A percentile compares a stretch with the other conserved stretches of the same genome.
Evolutionary conservation across 2,113 vertebrate species (phyloP).

Genomic region (Caranx melampygus): DNA sequence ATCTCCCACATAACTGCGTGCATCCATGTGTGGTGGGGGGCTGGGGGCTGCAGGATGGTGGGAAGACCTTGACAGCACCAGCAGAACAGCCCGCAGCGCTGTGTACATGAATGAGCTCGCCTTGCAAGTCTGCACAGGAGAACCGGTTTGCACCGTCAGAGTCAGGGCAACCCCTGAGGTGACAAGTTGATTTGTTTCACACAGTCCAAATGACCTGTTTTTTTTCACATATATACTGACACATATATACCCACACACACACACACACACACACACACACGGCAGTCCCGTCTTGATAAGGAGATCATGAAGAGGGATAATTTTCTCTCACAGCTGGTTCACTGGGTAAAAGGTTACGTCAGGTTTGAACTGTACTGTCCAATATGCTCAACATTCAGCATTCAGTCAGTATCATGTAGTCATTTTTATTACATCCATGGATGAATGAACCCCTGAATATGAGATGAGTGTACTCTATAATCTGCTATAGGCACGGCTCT

Average conservation of each 20-base stretch:
- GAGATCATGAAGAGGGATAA: background rate
- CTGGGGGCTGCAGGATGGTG: conserved; percentile 40
- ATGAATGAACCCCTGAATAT: background rate
- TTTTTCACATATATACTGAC: conserved; percentile 20
- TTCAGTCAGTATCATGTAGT: background rate
- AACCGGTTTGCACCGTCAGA: conserved; percentile 51
- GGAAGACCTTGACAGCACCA: conserved; percentile 69
- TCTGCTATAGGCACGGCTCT: background rate
- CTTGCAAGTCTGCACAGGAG: conserved; percentile 65
- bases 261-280: background rate
- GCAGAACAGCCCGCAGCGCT: conserved; percentile 63
- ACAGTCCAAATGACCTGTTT: conserved; percentile 57
- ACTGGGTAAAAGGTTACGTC: background rate
- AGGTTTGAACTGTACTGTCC: background rate
- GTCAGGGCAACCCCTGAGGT: conserved; percentile 52
- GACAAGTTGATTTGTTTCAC: conserved; percentile 73
- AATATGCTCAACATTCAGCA: background rate
- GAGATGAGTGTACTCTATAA: background rate
- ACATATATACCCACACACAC: background rate
- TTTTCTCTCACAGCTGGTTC: background rate
- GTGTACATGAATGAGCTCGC: conserved; percentile 53
- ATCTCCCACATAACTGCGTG: background rate
- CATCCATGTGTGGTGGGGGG: background rate
- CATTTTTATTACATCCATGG: background rate
- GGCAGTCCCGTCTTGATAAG: background rate